These are phyloP conservation scores for Clarias fuscus DNA, from an alignment of 2,797 vertebrate genomes.

Conservation along the genomic window DNA sequence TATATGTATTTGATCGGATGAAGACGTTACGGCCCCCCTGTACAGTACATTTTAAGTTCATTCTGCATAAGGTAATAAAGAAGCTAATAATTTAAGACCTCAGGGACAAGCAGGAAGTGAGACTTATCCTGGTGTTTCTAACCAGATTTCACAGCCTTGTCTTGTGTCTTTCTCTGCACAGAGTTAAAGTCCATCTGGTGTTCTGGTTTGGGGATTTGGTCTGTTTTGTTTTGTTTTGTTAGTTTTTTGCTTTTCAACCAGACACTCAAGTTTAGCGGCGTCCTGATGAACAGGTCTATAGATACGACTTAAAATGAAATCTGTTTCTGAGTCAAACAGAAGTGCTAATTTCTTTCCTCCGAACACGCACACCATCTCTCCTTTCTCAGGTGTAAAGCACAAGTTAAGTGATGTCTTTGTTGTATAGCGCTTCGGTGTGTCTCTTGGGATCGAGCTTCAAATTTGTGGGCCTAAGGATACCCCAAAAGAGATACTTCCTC, in stretches of 20 bases:
- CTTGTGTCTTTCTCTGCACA: constrained; percentile 13
- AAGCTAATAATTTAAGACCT: constrained; percentile 18
- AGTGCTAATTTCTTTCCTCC: no score
- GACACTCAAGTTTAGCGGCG: not conserved
- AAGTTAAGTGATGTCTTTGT: not conserved
- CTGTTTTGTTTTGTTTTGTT: not conserved
- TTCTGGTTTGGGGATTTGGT: not conserved
- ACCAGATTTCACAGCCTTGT: constrained; percentile 14
- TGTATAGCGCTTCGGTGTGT: not conserved
- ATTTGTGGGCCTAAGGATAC: not conserved
- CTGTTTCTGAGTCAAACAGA: not conserved
- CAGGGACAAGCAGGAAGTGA: constrained; percentile 20
- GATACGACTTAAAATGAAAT: not conserved
- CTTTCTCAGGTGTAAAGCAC: not conserved
- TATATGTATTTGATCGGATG: no score
- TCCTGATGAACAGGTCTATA: not conserved
- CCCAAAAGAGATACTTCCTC: not conserved
- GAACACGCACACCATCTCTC: no score
- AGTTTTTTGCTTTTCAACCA: not conserved
- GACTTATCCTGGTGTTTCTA: constrained; percentile 25
- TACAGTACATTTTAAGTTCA: not conserved
- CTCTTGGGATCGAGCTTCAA: not conserved
- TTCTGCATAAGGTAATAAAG: not conserved
- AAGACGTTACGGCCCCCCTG: not conserved
- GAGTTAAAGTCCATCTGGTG: constrained; percentile 10